Percentiles rank a stretch among this genome's conserved stretches.
phyloP scores from a whole-genome alignment of 2,888 invertebrate species.

The Blastobasis adustella region DNA sequence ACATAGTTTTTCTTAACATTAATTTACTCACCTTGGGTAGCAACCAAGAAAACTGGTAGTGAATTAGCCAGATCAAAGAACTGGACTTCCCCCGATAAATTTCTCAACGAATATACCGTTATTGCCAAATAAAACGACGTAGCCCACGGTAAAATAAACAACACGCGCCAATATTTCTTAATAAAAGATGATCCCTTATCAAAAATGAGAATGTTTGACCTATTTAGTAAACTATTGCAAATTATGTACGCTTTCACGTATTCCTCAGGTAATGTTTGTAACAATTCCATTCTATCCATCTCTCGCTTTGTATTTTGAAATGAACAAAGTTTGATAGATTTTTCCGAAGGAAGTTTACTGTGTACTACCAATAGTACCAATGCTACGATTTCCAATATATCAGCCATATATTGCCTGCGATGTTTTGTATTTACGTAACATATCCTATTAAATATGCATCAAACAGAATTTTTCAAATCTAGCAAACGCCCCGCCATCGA shows the following conservation, averaged over 20 bases:
- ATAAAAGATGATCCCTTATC: constrained; percentile 7
- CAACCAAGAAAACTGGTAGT: constrained; percentile 22
- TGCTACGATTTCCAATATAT: no score
- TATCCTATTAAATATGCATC: no score
- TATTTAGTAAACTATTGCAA: constrained; percentile 18
- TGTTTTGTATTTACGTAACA: no score
- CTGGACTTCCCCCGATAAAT: constrained; percentile 15
- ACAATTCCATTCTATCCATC: constrained; percentile 1
- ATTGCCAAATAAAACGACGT: constrained; percentile 12
- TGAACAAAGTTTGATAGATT: no score
- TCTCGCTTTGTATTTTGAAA: no score
- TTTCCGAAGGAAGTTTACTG: no score
- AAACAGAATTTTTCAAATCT: no score
- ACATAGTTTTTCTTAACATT: neutral
- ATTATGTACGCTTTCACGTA: constrained; percentile 16
- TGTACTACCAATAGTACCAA: no score
- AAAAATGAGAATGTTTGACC: constrained; percentile 18
- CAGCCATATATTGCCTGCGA: no score
- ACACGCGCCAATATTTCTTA: constrained; percentile 10
- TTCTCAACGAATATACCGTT: constrained; percentile 14
- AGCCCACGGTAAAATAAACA: constrained; percentile 15
- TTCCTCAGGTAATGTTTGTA: constrained; percentile 15
- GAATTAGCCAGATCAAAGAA: constrained; percentile 21
- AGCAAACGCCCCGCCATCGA: no score
- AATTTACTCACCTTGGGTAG: constrained; percentile 22